A percentile compares a stretch with the other conserved stretches of the same genome.
Evolutionary conservation across 2,797 vertebrate genomes (phyloP).

Genomic region (Antrozous pallidus): DNA sequence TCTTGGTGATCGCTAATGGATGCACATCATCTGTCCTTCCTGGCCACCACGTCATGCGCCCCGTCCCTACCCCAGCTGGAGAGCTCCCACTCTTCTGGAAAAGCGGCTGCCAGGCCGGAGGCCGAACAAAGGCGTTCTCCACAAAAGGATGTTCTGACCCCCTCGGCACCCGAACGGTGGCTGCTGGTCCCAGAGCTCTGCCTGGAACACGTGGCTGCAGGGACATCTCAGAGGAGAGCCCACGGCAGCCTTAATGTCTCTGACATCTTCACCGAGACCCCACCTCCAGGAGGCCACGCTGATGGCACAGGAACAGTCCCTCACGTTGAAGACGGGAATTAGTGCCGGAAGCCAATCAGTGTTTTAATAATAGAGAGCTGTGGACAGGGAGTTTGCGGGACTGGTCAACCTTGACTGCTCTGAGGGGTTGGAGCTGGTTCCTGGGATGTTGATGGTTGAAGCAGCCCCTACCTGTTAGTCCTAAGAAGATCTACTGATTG

Average conservation of each 20-base stretch:
- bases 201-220: background rate
- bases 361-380: too few relatives aligned
- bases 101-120: background rate
- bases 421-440: too few relatives aligned
- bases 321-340: background rate
- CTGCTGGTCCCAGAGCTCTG: background rate
- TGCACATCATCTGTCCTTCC: constrained; percentile 54
- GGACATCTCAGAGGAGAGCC: background rate
- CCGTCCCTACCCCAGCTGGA: background rate
- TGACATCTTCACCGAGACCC: background rate
- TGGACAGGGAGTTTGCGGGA: too few relatives aligned
- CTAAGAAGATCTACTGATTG: too few relatives aligned
- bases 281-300: constrained; percentile 6
- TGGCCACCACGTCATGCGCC: background rate
- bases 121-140: background rate
- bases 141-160: background rate
- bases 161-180: background rate
- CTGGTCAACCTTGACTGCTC: too few relatives aligned
- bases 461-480: too few relatives aligned
- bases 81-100: constrained; percentile 46
- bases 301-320: background rate
- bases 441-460: too few relatives aligned
- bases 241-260: background rate
- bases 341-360: too few relatives aligned
- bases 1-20: constrained; percentile 62